Evolutionary conservation across 2,888 invertebrate genomes (phyloP).

Genomic region (Dynastes grantii): DNA sequence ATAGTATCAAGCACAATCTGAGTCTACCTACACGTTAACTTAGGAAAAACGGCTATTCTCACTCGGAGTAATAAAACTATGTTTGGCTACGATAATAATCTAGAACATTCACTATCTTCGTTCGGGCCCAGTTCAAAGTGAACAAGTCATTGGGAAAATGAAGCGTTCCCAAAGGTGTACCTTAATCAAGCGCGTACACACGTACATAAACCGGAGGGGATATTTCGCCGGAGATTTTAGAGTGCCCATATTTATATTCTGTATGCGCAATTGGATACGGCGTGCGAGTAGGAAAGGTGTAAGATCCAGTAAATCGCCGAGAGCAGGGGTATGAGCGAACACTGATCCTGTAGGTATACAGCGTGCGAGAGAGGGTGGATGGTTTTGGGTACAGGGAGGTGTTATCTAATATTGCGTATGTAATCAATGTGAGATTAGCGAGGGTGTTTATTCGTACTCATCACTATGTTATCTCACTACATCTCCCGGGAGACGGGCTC

Average conservation of each 20-base stretch:
- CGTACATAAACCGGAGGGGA: conserved; percentile 44
- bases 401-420: conserved; percentile 70
- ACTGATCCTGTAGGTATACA: conserved; percentile 28
- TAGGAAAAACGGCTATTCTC: background rate
- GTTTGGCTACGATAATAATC: conserved; percentile 15
- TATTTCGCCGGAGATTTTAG: conserved; percentile 52
- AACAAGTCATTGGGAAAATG: conserved; percentile 55
- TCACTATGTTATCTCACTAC: conserved; percentile 66
- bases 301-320: conserved; percentile 55
- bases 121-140: conserved; percentile 46
- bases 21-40: background rate
- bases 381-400: conserved; percentile 61
- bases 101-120: conserved; percentile 15
- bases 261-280: conserved; percentile 61
- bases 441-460: conserved; percentile 67
- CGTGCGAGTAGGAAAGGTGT: conserved; percentile 55
- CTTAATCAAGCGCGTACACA: conserved; percentile 51
- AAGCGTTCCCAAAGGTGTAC: conserved; percentile 57
- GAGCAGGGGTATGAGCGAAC: conserved; percentile 35
- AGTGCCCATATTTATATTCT: conserved; percentile 54
- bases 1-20: background rate
- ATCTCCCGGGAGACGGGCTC: conserved; percentile 65
- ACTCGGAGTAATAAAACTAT: conserved; percentile 4
- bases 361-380: conserved; percentile 45
- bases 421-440: conserved; percentile 70